Percentiles rank a stretch among this genome's conserved stretches.
phyloP scores from a whole-genome alignment of 1,140 invertebrate species.

The Drosophila neocordata region DNA sequence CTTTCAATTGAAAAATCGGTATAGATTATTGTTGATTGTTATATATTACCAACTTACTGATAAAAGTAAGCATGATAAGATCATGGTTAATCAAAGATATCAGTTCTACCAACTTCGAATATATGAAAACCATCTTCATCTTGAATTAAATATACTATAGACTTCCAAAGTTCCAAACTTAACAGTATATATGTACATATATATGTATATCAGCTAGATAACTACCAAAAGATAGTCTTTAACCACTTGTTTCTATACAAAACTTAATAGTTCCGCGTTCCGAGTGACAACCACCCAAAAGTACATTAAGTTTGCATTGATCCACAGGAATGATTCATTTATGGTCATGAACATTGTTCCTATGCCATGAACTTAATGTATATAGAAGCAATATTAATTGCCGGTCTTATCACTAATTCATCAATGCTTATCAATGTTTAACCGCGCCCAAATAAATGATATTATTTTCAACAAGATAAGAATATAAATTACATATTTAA shows the following conservation, averaged over 20 bases:
- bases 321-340: neutral
- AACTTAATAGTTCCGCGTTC: neutral
- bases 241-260: neutral
- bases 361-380: neutral
- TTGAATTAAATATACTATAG: too few species aligned
- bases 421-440: constrained; percentile 3
- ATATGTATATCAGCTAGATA: too few species aligned
- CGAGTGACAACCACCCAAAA: neutral
- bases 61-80: too few species aligned
- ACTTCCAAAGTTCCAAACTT: too few species aligned
- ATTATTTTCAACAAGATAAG: neutral
- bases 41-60: too few species aligned
- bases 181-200: too few species aligned
- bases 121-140: too few species aligned
- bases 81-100: too few species aligned
- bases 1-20: too few species aligned
- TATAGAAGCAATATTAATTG: neutral
- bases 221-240: neutral
- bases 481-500: neutral
- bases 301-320: too few species aligned
- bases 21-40: too few species aligned
- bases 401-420: neutral
- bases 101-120: too few species aligned
- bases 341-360: neutral
- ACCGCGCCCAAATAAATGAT: neutral